Evolutionary conservation across 23 tunicate species (phyloP), one percentile per base, ranked within the genome.

Genomic region (Ascidia mentula): DNA sequence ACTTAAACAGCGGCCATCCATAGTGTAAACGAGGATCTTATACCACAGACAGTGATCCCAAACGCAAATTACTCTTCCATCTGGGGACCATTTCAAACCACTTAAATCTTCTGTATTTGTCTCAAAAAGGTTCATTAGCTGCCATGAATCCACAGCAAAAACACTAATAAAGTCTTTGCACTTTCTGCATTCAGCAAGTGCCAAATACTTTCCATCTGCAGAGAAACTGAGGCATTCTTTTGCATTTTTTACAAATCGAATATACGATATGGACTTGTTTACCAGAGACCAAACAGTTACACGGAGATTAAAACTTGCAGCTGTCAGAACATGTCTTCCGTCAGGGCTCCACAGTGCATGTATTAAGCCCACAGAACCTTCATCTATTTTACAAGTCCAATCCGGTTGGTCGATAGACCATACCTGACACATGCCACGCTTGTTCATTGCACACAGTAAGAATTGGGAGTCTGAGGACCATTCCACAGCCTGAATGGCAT

Each of bases 351-450:
- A 93, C 72, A 72, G 87, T 1, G 98, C 98, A 34, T 90, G 82
- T 22, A 72, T 84, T 18, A 93, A 76, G 26, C 98, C 98, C 6
- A 94, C 98, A 24, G 98, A 93, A 0, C 98, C 98, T 80, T 93
- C 98, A 72, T 93, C 98, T 5, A 93, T 84, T 84, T 93, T 93
- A 42, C 98, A 93, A n/a, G 98, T 88, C 98, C 98, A 93, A 34
- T 93, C 98, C 22, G 98, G 98, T 69, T 93, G 93, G 32, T 93
- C 98, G 53, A 93, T 80, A n/a, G 98, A 93, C 98, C 98, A 93
- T 0, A 88, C 89, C 80, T 93, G 98, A n/a, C 86, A 87, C 24
- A 88, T 40, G 22, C 94, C 94, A 22, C 98, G 65, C 69, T 93
- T 93, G 81, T 83, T 88, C 93, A 93, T 88, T 1, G 93, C 90